phyloP scores from a whole-genome alignment of 2,888 invertebrate genomes.

The Yponomeuta plumbellus region DNA sequence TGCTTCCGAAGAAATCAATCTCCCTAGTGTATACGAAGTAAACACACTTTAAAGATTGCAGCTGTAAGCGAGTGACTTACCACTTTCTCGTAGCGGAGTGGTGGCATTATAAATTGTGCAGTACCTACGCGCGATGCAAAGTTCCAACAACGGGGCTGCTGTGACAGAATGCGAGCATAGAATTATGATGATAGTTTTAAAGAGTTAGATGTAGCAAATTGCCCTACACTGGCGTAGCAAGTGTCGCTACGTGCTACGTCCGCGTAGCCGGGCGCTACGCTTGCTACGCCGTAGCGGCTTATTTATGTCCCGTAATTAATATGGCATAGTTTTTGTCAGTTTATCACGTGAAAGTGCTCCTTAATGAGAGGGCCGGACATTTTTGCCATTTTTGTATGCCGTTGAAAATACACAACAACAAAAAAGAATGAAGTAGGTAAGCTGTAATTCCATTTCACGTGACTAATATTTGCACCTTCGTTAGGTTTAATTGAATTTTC shows the following conservation, averaged over 20 bases:
- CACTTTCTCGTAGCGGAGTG: constrained; percentile 9
- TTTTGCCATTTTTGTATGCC: neutral
- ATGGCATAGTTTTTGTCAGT: constrained; percentile 49
- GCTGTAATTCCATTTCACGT: neutral
- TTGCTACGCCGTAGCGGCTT: constrained; percentile 43
- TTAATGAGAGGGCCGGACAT: neutral
- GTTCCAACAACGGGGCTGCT: constrained; percentile 36
- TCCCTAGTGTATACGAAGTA: neutral
- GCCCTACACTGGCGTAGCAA: constrained; percentile 47
- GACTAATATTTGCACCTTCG: neutral
- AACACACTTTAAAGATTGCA: constrained; percentile 14
- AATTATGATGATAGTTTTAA: constrained; percentile 72
- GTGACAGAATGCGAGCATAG: constrained; percentile 62
- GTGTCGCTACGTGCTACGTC: constrained; percentile 30
- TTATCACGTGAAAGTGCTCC: neutral
- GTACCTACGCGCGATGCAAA: constrained; percentile 16
- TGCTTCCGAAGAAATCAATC: neutral
- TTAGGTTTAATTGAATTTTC: neutral
- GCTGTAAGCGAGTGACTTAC: constrained; percentile 12
- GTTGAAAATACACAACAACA: neutral
- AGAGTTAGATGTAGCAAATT: constrained; percentile 63
- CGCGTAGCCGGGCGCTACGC: constrained; percentile 33
- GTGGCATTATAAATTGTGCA: constrained; percentile 31
- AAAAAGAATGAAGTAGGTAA: too few relatives aligned
- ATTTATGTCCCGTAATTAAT: constrained; percentile 58